Base-by-base conservation (phyloP, 1,140 invertebrate genomes). In the Ceratosolen fusciceps region DNA sequence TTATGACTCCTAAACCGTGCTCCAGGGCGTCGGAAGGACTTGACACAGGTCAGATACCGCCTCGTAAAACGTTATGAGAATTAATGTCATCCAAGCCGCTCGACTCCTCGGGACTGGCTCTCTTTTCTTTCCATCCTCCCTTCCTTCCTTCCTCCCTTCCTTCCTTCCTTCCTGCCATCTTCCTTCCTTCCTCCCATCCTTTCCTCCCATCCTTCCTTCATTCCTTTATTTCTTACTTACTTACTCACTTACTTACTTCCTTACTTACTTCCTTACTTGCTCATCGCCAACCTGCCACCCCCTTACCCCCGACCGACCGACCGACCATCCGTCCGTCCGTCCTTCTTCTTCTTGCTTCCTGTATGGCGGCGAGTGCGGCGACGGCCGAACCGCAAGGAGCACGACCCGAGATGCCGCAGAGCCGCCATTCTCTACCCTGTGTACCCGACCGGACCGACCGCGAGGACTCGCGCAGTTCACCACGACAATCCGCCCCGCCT, bases 21-120 rank as follows among this genome's bases (percentile, higher is more conserved):
- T 89, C 79, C 83, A 83, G 83, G 84, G 82, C 84, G 86, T 85
- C 83, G 87, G 83, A 84, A 86, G 84, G 86, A 89, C 86, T 89
- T 89, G 88, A 89, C 87, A 87, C 86, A 86, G 89, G 86, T 90
- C 88, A 88, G 88, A 88, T 89, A 89, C 86, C 87, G 84, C 84
- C 84, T 89, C 88, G 86, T 89, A 89, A 90, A 89, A 90, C 88
- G 87, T 90, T 90, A 90, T 90, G 88, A 90, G 89, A 90, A 90
- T 90, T 89, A 89, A 90, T 89, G 89, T 87, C 86, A 79, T 80
- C 83, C 82, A 81, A 52, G 75, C 71, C 74, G 72, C 56, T 43
- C 73, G 54, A 19, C 82, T 72, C 39, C 79, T 62, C 81, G 47
- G 31, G 60, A 56, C 80, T 62, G 31, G 80, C 47, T 81, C 79